Conservation (phyloP, 2,888 invertebrate genomes). For the Silvanus unidentatus region DNA sequence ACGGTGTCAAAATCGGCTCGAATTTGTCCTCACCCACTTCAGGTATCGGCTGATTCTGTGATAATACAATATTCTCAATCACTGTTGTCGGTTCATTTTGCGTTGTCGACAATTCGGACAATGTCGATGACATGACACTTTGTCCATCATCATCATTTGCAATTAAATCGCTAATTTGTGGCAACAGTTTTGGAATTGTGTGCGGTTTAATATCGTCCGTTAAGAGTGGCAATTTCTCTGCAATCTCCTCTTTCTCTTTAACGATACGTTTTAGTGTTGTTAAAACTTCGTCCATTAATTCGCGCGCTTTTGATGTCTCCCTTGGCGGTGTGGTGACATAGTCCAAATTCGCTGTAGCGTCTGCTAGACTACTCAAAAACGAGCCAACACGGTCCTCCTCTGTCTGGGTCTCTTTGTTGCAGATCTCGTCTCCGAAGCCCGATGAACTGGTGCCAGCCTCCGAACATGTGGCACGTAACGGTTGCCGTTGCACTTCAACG, state of each 20-base stretch:
- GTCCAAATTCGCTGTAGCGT: constrained; percentile 72
- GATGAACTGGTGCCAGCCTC: constrained; percentile 82
- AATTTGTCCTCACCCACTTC: constrained; percentile 35
- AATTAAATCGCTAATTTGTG: not conserved
- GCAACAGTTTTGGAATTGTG: constrained; percentile 31
- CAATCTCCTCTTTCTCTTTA: constrained; percentile 69
- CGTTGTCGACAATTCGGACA: constrained; percentile 67
- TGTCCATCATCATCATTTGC: constrained; percentile 61
- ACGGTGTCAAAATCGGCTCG: constrained; percentile 56
- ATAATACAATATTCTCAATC: constrained; percentile 49
- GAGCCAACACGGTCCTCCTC: constrained; percentile 76
- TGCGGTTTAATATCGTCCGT: constrained; percentile 53
- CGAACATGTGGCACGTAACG: constrained; percentile 66
- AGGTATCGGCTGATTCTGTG: constrained; percentile 42
- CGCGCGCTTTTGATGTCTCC: constrained; percentile 72
- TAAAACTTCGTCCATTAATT: constrained; percentile 78
- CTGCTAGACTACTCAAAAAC: constrained; percentile 76
- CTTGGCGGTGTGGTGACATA: constrained; percentile 72
- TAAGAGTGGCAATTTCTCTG: constrained; percentile 67
- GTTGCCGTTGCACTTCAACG: constrained; percentile 66
- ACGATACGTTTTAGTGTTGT: constrained; percentile 77
- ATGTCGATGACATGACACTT: constrained; percentile 68
- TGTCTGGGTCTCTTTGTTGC: constrained; percentile 78
- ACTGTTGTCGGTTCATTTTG: constrained; percentile 60
- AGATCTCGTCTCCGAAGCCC: constrained; percentile 75